Percentiles rank a stretch among this genome's conserved stretches.
Evolutionary conservation across 2,888 invertebrate species (phyloP).

Genomic region (Pemphredon lugubris): DNA sequence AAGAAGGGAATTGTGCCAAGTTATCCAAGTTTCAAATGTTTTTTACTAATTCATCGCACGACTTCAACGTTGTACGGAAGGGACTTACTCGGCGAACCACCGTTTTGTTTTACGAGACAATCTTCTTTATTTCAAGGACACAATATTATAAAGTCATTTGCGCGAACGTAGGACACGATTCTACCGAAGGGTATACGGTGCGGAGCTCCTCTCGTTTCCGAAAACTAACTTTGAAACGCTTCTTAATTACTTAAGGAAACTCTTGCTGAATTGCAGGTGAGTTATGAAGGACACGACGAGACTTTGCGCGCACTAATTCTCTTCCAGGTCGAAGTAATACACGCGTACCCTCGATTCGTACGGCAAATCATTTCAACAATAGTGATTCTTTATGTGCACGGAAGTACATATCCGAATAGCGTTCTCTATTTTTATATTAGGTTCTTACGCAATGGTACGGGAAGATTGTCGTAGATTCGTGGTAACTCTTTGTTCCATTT

Average conservation of each 20-base stretch:
- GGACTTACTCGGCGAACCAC: too few species aligned
- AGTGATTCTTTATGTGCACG: background rate
- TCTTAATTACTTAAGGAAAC: conserved; percentile 35
- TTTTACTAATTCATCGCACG: too few species aligned
- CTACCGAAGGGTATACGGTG: background rate
- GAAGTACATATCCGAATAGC: too few species aligned
- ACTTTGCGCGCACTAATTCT: conserved; percentile 2
- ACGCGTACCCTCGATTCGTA: conserved; percentile 33
- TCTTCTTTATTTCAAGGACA: too few species aligned
- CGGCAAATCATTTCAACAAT: conserved; percentile 6
- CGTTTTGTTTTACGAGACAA: too few species aligned
- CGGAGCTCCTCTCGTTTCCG: background rate
- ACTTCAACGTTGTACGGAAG: too few species aligned
- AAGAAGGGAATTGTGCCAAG: too few species aligned
- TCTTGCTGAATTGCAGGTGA: background rate
- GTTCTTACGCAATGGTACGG: background rate
- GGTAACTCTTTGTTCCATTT: background rate
- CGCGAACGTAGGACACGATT: background rate
- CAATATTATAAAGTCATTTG: conserved; percentile 1
- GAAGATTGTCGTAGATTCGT: background rate
- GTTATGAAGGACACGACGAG: conserved; percentile 11
- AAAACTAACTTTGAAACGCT: conserved; percentile 14
- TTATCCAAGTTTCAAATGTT: too few species aligned
- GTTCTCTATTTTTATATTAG: too few species aligned
- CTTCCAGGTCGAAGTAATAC: background rate